Percentiles rank a stretch among this genome's conserved stretches.
These are phyloP conservation scores for Hybognathus amarus DNA, from an alignment of 2,797 vertebrate species.

Conservation along the genomic window DNA sequence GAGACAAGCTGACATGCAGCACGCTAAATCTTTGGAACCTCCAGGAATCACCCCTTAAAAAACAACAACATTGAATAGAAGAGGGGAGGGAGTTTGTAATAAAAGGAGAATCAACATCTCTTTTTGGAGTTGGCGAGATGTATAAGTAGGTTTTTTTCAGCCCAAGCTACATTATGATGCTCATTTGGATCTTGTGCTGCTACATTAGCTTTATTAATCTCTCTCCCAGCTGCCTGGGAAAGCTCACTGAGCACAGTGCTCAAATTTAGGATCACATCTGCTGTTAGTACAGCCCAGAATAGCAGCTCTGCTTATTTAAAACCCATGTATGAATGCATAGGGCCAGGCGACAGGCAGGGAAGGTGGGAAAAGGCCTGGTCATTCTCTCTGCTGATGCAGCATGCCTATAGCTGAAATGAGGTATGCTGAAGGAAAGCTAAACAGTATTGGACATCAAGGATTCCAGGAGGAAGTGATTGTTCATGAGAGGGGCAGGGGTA, in stretches of 20 bases:
- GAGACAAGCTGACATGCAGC: no score
- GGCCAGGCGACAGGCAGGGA: slow-evolving; percentile 18
- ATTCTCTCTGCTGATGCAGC: slow-evolving; percentile 36
- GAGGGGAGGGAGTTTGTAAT: neutral
- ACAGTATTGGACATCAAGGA: slow-evolving; percentile 51
- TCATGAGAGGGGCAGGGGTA: slow-evolving; percentile 2
- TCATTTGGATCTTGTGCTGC: slow-evolving; percentile 59
- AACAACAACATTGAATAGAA: no score
- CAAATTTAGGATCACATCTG: slow-evolving; percentile 73
- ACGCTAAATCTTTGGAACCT: no score
- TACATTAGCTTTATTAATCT: slow-evolving; percentile 66
- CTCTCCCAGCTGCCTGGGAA: slow-evolving; percentile 65
- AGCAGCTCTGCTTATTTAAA: slow-evolving; percentile 71
- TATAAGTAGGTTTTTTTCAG: slow-evolving; percentile 58
- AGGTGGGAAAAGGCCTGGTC: slow-evolving; percentile 24
- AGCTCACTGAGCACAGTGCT: slow-evolving; percentile 65
- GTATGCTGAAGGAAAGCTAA: slow-evolving; percentile 53
- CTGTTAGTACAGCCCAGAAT: slow-evolving; percentile 68
- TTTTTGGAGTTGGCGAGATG: neutral
- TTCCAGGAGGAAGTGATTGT: slow-evolving; percentile 31
- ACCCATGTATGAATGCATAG: slow-evolving; percentile 61
- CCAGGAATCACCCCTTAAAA: no score
- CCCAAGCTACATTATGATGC: slow-evolving; percentile 54
- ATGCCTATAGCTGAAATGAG: slow-evolving; percentile 42
- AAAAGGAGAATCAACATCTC: neutral